Conservation (phyloP, 1,140 invertebrate species). For the Oedothorax gibbosus region DNA sequence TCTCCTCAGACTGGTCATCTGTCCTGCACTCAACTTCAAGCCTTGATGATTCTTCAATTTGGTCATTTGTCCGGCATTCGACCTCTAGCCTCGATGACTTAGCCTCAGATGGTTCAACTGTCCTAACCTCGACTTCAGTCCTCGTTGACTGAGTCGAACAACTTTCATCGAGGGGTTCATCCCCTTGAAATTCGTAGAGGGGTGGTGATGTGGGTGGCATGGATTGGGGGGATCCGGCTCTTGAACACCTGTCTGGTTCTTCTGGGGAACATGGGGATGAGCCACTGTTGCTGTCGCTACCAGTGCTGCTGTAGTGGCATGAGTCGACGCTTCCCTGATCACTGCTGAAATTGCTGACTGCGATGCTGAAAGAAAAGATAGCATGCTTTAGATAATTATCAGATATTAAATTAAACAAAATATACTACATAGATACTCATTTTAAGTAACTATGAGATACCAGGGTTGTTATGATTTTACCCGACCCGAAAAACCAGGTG, state of each 20-base stretch:
- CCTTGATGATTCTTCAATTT: too few species aligned
- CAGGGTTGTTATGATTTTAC: too few species aligned
- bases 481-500: too few species aligned
- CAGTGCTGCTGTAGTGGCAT: constrained; percentile 54
- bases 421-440: too few species aligned
- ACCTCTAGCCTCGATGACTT: too few species aligned
- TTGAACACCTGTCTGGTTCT: constrained; percentile 23
- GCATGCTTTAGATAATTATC: too few species aligned
- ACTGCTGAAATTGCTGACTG: constrained; percentile 55
- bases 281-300: constrained; percentile 54
- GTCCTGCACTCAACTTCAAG: too few species aligned
- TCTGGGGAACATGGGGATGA: constrained; percentile 58
- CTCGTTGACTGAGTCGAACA: not conserved
- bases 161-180: not conserved
- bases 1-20: too few species aligned
- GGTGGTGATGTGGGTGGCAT: constrained; percentile 53
- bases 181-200: constrained; percentile 9
- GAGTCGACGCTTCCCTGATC: constrained; percentile 56
- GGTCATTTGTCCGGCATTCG: too few species aligned
- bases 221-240: constrained; percentile 57
- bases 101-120: too few species aligned
- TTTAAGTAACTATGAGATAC: too few species aligned
- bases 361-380: constrained; percentile 63
- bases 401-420: too few species aligned
- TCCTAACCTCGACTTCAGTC: not conserved